phyloP scores from a whole-genome alignment of 1,140 invertebrate genomes.

The Frieseomelitta varia region DNA sequence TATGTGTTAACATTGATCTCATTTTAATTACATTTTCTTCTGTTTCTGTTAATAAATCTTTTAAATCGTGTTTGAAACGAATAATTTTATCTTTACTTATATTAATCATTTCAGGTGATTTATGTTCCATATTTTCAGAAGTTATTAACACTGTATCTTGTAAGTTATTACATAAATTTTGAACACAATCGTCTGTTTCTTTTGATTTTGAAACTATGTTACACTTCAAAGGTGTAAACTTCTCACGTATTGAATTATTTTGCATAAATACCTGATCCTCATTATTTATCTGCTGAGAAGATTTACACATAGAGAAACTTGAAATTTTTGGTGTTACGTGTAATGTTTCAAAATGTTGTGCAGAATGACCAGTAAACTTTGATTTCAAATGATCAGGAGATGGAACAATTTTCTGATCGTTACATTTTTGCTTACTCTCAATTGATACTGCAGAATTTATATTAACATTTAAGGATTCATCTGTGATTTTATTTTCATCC shows the following conservation, averaged over 20 bases:
- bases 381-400: neutral
- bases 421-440: neutral
- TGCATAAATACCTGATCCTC: neutral
- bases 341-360: neutral
- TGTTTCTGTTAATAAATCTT: slow-evolving; percentile 1
- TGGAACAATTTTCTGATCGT: neutral
- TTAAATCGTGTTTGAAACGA: neutral
- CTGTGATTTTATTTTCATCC: neutral
- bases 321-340: neutral
- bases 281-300: neutral
- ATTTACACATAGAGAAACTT: neutral
- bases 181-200: neutral
- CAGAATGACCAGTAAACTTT: neutral
- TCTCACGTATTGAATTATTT: neutral
- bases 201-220: neutral
- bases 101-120: neutral
- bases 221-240: neutral
- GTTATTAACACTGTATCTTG: neutral
- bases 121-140: neutral
- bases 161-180: slow-evolving; percentile 22
- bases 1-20: neutral
- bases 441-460: neutral
- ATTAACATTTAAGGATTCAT: neutral
- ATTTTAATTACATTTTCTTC: slow-evolving; percentile 18
- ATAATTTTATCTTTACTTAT: slow-evolving; percentile 20